These are phyloP conservation scores for Diorhabda carinulata DNA, from an alignment of 1,140 invertebrate species.

Conservation along the genomic window DNA sequence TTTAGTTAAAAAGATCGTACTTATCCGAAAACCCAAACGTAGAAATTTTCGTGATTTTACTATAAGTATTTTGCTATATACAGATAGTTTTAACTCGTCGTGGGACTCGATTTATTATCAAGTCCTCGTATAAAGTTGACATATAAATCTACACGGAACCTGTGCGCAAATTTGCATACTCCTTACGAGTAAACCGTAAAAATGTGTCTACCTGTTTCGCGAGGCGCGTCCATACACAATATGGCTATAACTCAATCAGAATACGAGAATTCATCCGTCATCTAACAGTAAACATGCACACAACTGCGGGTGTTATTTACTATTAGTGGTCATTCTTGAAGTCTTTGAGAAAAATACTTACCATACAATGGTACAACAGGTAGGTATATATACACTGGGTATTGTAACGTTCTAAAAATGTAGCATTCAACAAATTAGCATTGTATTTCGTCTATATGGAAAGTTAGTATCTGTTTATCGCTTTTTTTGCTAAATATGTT, in stretches of 20 bases:
- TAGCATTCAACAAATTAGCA: not conserved
- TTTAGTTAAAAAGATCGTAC: too few relatives aligned
- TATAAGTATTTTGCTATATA: too few relatives aligned
- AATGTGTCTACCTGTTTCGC: not conserved
- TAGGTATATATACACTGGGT: conserved; percentile 1
- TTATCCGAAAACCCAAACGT: too few relatives aligned
- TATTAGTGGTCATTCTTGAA: conserved; percentile 13
- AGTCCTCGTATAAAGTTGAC: not conserved
- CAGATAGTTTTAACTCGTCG: too few relatives aligned
- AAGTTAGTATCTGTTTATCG: too few relatives aligned
- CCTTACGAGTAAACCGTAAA: not conserved
- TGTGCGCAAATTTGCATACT: conserved; percentile 18
- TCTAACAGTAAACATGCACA: conserved; percentile 21
- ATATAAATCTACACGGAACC: conserved; percentile 17
- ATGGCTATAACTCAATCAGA: conserved; percentile 22
- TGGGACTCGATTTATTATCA: too few relatives aligned
- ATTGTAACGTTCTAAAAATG: not conserved
- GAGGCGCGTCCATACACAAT: conserved; percentile 12
- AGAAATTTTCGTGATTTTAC: too few relatives aligned
- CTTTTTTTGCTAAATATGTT: too few relatives aligned
- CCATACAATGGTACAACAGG: conserved; percentile 18
- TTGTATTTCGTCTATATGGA: not conserved
- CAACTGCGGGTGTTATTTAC: conserved; percentile 22
- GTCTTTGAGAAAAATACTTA: conserved; percentile 17
- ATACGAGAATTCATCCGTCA: conserved; percentile 21